Percentiles rank a stretch among this genome's conserved stretches.
Conservation (phyloP, 2,797 vertebrate genomes). For the Liparis tanakae region DNA sequence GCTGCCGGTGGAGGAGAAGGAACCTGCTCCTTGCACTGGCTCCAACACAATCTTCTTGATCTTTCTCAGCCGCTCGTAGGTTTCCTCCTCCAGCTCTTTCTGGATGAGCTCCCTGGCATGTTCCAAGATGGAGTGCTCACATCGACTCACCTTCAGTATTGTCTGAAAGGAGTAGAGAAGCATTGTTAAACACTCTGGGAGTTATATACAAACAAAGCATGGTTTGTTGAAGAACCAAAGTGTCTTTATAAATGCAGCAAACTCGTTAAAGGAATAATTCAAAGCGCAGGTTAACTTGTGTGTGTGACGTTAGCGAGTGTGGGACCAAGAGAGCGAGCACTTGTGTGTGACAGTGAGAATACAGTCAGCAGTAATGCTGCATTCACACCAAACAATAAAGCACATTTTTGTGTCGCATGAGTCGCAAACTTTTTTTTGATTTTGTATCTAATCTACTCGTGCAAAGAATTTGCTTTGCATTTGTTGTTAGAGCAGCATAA, state of each 20-base stretch:
- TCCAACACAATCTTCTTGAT: conserved; percentile 80
- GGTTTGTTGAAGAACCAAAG: background rate
- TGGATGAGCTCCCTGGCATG: conserved; percentile 73
- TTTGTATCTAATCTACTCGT: too few species aligned
- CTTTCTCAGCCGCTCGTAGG: conserved; percentile 72
- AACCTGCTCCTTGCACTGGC: conserved; percentile 52
- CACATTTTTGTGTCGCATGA: too few species aligned
- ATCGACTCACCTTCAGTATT: conserved; percentile 62
- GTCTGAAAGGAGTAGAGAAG: conserved; percentile 61
- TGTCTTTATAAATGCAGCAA: background rate
- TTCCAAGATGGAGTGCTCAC: conserved; percentile 65
- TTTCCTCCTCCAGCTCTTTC: conserved; percentile 82
- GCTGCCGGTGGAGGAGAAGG: conserved; percentile 63
- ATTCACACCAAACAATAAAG: too few species aligned
- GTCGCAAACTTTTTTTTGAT: too few species aligned
- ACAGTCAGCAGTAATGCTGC: background rate
- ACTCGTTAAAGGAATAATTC: background rate
- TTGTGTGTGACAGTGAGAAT: background rate
- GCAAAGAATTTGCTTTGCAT: too few species aligned
- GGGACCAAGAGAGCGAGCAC: background rate
- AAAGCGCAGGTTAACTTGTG: background rate
- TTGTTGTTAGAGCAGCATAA: too few species aligned
- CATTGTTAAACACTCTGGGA: background rate
- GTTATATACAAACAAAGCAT: background rate
- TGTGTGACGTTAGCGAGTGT: background rate